Percentiles rank a stretch among this genome's conserved stretches.
Conservation (phyloP, 1,140 invertebrate genomes). For the Drosophila truncata region DNA sequence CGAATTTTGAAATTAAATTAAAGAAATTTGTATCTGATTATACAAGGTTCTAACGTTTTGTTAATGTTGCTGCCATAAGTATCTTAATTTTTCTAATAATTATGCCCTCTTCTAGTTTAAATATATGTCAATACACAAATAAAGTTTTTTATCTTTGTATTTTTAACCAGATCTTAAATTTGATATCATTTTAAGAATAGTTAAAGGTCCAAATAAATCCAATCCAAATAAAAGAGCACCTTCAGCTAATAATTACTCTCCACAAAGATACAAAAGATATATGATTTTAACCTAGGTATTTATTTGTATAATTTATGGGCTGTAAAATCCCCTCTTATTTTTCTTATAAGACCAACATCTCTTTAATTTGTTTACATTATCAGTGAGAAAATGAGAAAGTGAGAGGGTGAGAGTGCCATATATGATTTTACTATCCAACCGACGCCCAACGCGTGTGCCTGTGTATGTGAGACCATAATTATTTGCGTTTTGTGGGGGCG, state of each 20-base stretch:
- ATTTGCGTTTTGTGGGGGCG: constrained; percentile 63
- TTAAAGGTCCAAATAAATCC: rapidly evolving
- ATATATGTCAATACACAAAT: not conserved
- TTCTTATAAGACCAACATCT: not conserved
- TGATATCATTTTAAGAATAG: too few relatives aligned
- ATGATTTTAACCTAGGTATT: not conserved
- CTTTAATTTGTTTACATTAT: constrained; percentile 17
- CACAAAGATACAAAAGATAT: not conserved
- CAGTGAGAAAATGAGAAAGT: constrained; percentile 10
- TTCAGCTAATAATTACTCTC: not conserved
- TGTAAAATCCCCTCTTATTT: not conserved
- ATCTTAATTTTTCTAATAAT: not conserved
- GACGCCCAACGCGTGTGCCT: not conserved
- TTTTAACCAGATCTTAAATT: not conserved
- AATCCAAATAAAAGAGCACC: not conserved
- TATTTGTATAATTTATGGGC: not conserved
- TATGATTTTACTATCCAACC: not conserved
- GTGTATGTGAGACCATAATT: constrained; percentile 46
- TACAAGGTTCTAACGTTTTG: not conserved
- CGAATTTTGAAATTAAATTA: not conserved
- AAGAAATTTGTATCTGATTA: too few relatives aligned
- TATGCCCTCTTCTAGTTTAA: not conserved
- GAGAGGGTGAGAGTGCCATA: constrained; percentile 13
- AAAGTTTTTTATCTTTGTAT: rapidly evolving
- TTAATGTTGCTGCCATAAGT: not conserved